These are phyloP conservation scores for Caenorhabditis brenneri DNA, from an alignment of 1,140 invertebrate species.

Conservation along the genomic window DNA sequence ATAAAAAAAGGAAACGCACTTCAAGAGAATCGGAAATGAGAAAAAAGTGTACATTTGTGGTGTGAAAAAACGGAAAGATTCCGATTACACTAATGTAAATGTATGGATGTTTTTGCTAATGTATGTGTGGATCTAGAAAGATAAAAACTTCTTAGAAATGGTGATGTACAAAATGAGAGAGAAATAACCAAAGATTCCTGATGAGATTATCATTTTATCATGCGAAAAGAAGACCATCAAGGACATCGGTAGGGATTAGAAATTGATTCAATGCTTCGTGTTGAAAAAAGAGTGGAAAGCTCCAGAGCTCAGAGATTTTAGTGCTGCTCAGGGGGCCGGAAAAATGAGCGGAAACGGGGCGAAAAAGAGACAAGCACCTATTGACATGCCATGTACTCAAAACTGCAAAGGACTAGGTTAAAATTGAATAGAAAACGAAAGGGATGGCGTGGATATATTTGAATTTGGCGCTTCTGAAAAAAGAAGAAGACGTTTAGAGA, in stretches of 20 bases:
- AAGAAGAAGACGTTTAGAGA: not conserved
- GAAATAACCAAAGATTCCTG: too few species aligned
- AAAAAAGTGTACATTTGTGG: not conserved
- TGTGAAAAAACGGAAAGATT: not conserved
- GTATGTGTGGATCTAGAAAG: not conserved
- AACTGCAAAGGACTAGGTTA: not conserved
- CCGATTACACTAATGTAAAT: conserved; percentile 37
- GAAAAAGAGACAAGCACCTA: not conserved
- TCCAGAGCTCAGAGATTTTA: not conserved
- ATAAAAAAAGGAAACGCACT: not conserved
- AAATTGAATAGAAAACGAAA: not conserved
- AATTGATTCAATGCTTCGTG: not conserved
- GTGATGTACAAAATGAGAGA: not conserved
- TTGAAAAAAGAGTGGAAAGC: not conserved
- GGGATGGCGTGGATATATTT: too few species aligned
- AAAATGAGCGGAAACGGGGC: conserved; percentile 22
- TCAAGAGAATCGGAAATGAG: conserved; percentile 5
- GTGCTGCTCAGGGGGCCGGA: not conserved
- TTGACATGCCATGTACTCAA: conserved; percentile 34
- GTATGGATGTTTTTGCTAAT: too few species aligned
- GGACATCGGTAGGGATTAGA: not conserved
- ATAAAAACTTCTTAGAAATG: not conserved
- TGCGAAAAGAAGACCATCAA: not conserved
- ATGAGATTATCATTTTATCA: conserved; percentile 12
- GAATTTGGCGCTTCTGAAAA: conserved; percentile 16